These are phyloP conservation scores for Drosophila sulfurigaster DNA, from an alignment of 1,140 invertebrate genomes.

Conservation along the genomic window DNA sequence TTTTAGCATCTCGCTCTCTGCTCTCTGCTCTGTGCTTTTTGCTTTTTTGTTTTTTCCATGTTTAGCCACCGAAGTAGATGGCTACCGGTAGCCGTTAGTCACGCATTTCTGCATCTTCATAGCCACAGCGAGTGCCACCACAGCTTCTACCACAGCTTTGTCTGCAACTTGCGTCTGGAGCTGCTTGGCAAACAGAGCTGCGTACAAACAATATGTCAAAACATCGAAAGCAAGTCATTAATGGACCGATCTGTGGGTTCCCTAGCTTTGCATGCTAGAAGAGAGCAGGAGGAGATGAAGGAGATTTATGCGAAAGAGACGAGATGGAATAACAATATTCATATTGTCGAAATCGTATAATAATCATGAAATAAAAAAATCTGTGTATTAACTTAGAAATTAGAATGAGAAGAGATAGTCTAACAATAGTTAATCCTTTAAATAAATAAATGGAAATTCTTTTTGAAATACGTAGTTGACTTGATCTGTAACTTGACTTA, in stretches of 20 bases:
- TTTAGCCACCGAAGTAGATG: slow-evolving; percentile 82
- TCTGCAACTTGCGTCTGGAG: slow-evolving; percentile 31
- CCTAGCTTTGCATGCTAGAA: slow-evolving; percentile 1
- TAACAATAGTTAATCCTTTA: too few species aligned
- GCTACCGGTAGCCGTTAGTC: slow-evolving; percentile 82
- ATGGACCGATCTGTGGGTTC: slow-evolving; percentile 59
- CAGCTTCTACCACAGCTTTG: slow-evolving; percentile 1
- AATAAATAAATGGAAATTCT: too few species aligned
- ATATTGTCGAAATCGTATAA: too few species aligned
- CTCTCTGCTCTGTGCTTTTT: slow-evolving; percentile 40
- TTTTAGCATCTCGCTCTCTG: slow-evolving; percentile 69
- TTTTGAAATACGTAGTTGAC: too few species aligned
- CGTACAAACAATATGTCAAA: slow-evolving; percentile 74
- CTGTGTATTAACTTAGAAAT: too few species aligned
- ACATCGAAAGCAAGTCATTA: slow-evolving; percentile 80
- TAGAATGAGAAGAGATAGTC: too few species aligned
- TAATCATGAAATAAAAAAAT: too few species aligned
- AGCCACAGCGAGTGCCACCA: slow-evolving; percentile 24
- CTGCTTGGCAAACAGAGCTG: slow-evolving; percentile 62
- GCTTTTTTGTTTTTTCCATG: slow-evolving; percentile 47
- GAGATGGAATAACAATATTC: not conserved
- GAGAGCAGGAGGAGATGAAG: not conserved
- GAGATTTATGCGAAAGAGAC: not conserved
- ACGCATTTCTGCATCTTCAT: slow-evolving; percentile 77
- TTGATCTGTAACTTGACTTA: too few species aligned